A percentile compares a stretch with the other conserved stretches of the same genome.
phyloP scores from a whole-genome alignment of 2,797 vertebrate genomes.

The Leuciscus waleckii region DNA sequence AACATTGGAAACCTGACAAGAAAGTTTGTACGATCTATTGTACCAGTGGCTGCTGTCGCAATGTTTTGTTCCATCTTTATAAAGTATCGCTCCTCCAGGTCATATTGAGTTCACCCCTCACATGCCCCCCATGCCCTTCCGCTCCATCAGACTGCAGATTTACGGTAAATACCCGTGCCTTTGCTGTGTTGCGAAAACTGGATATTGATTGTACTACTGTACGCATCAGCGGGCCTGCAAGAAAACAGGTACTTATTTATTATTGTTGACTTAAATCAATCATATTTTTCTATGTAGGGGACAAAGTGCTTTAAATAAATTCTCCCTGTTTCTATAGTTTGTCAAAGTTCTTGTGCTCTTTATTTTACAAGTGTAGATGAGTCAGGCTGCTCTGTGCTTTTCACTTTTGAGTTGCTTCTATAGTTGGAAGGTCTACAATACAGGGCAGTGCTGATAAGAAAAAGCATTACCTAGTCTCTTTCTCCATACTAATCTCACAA shows the following conservation, averaged over 20 bases:
- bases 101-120: conserved; percentile 39
- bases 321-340: conserved; percentile 73
- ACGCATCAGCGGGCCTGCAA: conserved; percentile 73
- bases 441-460: conserved; percentile 11
- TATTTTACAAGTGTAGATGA: conserved; percentile 9
- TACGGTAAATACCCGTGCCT: conserved; percentile 84
- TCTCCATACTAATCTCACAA: conserved; percentile 23
- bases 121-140: conserved; percentile 51
- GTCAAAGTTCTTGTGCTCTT: conserved; percentile 41
- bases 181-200: conserved; percentile 82
- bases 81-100: conserved; percentile 36
- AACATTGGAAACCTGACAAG: not conserved
- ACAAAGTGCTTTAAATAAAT: conserved; percentile 85
- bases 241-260: conserved; percentile 80
- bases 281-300: conserved; percentile 86
- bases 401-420: not conserved
- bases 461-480: conserved; percentile 2
- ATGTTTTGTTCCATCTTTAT: conserved; percentile 31
- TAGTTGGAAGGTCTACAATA: conserved; percentile 3
- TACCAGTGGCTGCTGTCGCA: conserved; percentile 33
- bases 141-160: conserved; percentile 71
- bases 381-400: conserved; percentile 13
- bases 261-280: conserved; percentile 83
- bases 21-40: conserved; percentile 23
- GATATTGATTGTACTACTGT: conserved; percentile 83